Base-by-base conservation (phyloP, 2,113 vertebrate genomes). In the Delphinapterus leucas region DNA sequence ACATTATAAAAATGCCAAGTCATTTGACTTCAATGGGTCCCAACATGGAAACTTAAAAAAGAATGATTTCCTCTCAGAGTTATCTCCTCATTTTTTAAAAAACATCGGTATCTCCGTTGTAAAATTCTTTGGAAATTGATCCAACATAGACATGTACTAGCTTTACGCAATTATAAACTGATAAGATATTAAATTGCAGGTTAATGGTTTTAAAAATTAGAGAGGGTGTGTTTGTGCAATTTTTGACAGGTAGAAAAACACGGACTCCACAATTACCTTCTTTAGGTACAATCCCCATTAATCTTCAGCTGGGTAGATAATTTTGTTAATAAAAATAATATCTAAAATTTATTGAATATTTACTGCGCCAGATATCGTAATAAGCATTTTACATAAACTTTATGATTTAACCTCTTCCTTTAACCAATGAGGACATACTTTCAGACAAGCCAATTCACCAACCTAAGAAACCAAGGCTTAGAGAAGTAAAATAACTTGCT, bases 91-190 rank as follows among this genome's bases (percentile, higher is more conserved):
- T 20, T 84, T 98, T 88, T 73, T 10, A 47, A 82, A 95, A 95
- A 92, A 23, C 15, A 2, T 68, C 7, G 68, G 93, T 92, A 28
- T 74, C 17, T 93, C 10, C 90, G 6, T 70, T 81, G 71, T 18
- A 94, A n/a, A 12, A 76, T 80, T 93, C 4, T 81, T 93, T 94
- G 82, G 38, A 70, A 98, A 96, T 60, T 63, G 28, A 70, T 65
- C 31, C 13, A 65, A 95, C 9, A 73, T 58, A 33, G 76, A 85
- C 81, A 61, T 2, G 61, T 44, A 60, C 31, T 76, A 70, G 8
- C 15, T 79, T 49, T 65, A 73, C 49, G 5, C 61, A 80, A 21
- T 81, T 89, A 89, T 63, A 38, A 47, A 53, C 7, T 82, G n/a
- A 60, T 53, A 86, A 65, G 1, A 58, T 65, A 81, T 83, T 93